Evolutionary conservation across 1,140 invertebrate species (phyloP), one percentile per base, ranked within the genome.

Genomic region (Drosophila lacertosa): DNA sequence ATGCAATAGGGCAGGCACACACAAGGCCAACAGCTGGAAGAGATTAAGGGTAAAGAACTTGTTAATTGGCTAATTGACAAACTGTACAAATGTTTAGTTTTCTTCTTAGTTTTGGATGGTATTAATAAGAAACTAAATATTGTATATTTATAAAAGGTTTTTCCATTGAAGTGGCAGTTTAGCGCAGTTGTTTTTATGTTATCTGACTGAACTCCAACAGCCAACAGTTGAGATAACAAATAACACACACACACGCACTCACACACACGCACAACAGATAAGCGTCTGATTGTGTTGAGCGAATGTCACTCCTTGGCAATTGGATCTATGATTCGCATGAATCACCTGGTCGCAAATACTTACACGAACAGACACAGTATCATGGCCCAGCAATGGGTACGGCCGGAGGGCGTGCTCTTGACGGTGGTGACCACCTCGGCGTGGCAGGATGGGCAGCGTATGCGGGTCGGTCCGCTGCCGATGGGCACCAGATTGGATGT

Each of bases 1-100:
- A 94, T 92, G 65, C 94, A 95, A 69, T 95, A 95, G 4, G 95
- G 94, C 11, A 94, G 80, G 45, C 93, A 94, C 3, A 93, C 92
- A 59, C 94, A 83, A 0, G 80, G 80, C 80, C 80, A 83, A 55
- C 80, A 83, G 42, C 80, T 83, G 48, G 37, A 22, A 22, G 35
- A 7, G 33, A 0, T 55, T 13, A 74, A 18, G 18, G 4, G 3
- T 0, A 33, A 3, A 32, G 18, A 48, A 47, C 5, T 32, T 18
- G 44, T 24, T 47, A 29, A 2, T 26, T 4, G 6, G 6, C 6
- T 22, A 4, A 2, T 22, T 22, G 20, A 4, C 20, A 22, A 22
- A 22, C 4, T 32, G 29, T 9, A 10, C 29, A 32, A 32, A 7
- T 32, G 29, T 32, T 32, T 32, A n/a, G n/a, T n/a, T n/a, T n/a